Evolutionary conservation across 2,113 vertebrate genomes (phyloP).

Genomic region (Pteronura brasiliensis): DNA sequence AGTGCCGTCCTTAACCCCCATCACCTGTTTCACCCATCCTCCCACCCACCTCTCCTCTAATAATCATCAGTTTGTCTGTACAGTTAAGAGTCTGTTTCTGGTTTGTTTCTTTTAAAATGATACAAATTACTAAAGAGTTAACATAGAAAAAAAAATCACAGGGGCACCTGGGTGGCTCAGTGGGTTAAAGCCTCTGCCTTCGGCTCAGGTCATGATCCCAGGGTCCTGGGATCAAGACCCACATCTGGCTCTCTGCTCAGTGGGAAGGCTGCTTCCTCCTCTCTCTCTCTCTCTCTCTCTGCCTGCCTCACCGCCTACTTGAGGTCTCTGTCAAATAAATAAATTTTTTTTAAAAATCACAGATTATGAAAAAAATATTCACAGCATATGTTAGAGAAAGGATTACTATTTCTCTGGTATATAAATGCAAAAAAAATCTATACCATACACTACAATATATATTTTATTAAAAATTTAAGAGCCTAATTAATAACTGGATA

Average conservation of each 20-base stretch:
- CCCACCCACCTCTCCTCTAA: not conserved
- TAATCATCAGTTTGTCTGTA: not conserved
- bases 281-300: too few relatives aligned
- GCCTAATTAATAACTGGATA: not conserved
- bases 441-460: not conserved
- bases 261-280: too few relatives aligned
- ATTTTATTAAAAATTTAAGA: not conserved
- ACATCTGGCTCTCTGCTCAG: too few relatives aligned
- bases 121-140: not conserved
- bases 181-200: too few relatives aligned
- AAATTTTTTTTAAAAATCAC: too few relatives aligned
- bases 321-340: too few relatives aligned
- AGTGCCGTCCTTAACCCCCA: not conserved
- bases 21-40: not conserved
- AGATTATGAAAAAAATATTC: not conserved
- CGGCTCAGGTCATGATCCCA: too few relatives aligned
- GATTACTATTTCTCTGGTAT: not conserved
- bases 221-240: too few relatives aligned
- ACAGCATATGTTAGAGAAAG: not conserved
- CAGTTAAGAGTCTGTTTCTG: not conserved
- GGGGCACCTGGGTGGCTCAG: too few relatives aligned
- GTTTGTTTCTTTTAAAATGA: not conserved
- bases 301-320: too few relatives aligned
- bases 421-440: not conserved
- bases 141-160: not conserved